Evolutionary conservation across 2,797 vertebrate genomes (phyloP), one percentile per base, ranked within the genome.

Genomic region (Threskiornis aethiopicus): DNA sequence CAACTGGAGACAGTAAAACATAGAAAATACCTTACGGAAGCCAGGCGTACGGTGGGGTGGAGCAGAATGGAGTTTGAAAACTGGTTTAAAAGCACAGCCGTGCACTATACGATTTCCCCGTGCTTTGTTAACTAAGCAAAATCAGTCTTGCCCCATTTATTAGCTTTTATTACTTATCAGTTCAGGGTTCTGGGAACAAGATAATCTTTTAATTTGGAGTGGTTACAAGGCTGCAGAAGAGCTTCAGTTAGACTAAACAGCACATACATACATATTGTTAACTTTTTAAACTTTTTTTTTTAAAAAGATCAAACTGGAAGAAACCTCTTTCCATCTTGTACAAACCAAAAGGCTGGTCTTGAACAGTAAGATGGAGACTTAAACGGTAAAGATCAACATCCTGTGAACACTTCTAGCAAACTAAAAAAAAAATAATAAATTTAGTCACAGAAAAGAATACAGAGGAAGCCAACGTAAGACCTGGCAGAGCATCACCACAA

Each of bases 401-500:
- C 65, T 35, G n/a, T 18, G 37, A 81, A 25, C 44, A 55, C 39
- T 90, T 89, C 65, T 26, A 79, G 64, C 35, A 24, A 72, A 29
- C 35, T 29, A 15, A 37, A 25, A 55, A 28, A 59, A 55, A 75
- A 55, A 4, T 13, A 42, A 46, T 47, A 35, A 41, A 62, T 21
- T 65, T 55, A 80, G 82, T 39, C 77, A 78, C 49, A 47, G 52
- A 39, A 64, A 46, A 70, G 66, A 81, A 67, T 2, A 69, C 1
- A 17, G 84, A 94, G 84, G 92, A 96, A 96, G 70, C 37, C 49
- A 85, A 31, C 5, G 1, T 2, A 3, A 59, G 83, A 19, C 66
- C 84, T 64, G 84, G 88, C 88, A 67, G 35, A 94, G 93, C 72
- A 75, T 77, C 64, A 35, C 46, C 84, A 42, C 54, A 10, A 85